phyloP scores from a whole-genome alignment of 2,113 vertebrate genomes.

The Anhinga anhinga region DNA sequence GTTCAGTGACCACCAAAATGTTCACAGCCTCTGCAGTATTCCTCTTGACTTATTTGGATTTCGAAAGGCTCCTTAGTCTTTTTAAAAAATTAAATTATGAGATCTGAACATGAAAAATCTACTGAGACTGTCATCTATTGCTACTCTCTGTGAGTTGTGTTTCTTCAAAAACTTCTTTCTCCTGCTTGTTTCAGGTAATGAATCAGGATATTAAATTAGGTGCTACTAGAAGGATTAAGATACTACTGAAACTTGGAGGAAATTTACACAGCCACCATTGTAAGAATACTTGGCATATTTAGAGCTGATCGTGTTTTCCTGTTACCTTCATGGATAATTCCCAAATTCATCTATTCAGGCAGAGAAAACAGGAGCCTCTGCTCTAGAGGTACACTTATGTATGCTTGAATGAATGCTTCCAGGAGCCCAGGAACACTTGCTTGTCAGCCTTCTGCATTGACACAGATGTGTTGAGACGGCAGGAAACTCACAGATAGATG shows the following conservation, averaged over 20 bases:
- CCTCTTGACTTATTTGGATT: not conserved
- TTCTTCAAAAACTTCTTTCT: not conserved
- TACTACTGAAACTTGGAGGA: not conserved
- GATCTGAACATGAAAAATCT: not conserved
- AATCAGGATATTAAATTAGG: slow-evolving; percentile 15
- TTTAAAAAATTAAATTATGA: not conserved
- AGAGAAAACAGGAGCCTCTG: not conserved
- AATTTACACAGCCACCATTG: not conserved
- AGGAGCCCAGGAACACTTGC: not conserved
- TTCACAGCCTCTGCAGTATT: not conserved
- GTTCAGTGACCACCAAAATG: not conserved
- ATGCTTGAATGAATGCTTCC: not conserved
- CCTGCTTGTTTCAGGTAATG: not conserved
- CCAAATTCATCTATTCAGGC: not conserved
- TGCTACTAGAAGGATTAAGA: not conserved
- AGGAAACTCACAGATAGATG: not conserved
- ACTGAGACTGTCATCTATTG: not conserved
- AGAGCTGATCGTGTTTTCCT: not conserved
- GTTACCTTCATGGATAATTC: not conserved
- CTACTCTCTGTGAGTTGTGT: not conserved
- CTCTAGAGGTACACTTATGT: not conserved
- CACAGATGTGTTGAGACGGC: rapidly evolving
- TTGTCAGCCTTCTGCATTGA: not conserved
- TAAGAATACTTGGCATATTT: not conserved
- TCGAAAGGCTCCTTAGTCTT: not conserved